A percentile compares a stretch with the other conserved stretches of the same genome.
phyloP scores from a whole-genome alignment of 1,140 invertebrate genomes.

The Drosophila orosa region DNA sequence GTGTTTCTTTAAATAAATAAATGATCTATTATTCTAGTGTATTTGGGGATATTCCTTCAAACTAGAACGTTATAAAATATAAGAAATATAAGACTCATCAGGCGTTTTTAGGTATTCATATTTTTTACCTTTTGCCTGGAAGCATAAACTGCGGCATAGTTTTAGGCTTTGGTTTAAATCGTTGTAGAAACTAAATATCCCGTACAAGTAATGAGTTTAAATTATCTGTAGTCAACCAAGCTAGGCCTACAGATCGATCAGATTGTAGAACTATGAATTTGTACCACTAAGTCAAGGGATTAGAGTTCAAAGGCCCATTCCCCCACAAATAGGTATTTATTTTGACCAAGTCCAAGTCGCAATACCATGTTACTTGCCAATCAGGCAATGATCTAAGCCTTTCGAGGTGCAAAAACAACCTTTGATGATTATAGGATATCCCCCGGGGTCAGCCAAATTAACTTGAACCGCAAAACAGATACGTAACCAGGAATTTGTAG shows the following conservation, averaged over 20 bases:
- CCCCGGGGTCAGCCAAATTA: slow-evolving; percentile 6
- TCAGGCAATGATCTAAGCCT: slow-evolving; percentile 7
- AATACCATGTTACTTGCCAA: slow-evolving; percentile 3
- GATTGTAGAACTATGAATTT: neutral
- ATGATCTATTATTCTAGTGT: no score
- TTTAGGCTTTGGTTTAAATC: slow-evolving; percentile 28
- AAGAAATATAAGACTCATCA: neutral
- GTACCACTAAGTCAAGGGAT: neutral
- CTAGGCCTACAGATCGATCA: neutral
- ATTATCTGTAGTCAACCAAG: no score
- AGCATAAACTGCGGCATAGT: slow-evolving; percentile 20
- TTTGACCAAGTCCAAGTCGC: slow-evolving; percentile 6
- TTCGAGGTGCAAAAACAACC: slow-evolving; percentile 4
- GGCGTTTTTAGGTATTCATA: neutral
- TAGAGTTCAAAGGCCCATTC: neutral
- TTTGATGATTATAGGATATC: slow-evolving; percentile 2
- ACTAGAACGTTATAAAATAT: neutral
- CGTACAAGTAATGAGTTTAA: neutral
- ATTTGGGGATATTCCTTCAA: neutral
- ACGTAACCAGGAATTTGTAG: slow-evolving; percentile 1
- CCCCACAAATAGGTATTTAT: neutral
- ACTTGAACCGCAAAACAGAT: neutral
- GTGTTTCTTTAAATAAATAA: no score
- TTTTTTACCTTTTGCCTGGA: neutral
- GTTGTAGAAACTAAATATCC: no score